Evolutionary conservation across 1,140 invertebrate genomes (phyloP).

Genomic region (Danaus plexippus): DNA sequence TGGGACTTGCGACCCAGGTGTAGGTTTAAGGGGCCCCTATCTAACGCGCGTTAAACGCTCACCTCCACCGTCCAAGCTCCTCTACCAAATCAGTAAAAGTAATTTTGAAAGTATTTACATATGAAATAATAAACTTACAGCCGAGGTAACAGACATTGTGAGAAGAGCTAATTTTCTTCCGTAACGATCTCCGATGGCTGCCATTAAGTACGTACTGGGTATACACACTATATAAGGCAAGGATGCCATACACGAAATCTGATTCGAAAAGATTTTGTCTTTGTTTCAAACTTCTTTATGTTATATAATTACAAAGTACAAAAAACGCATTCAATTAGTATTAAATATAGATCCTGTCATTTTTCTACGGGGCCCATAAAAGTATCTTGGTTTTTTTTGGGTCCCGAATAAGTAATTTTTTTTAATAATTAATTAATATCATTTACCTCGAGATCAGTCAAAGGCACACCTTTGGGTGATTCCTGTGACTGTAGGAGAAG

Average conservation of each 20-base stretch:
- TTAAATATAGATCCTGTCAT: no score
- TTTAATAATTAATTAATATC: conserved; percentile 1
- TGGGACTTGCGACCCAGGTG: no score
- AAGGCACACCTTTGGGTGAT: conserved; percentile 33
- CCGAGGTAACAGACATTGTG: conserved; percentile 30
- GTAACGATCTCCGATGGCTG: conserved; percentile 36
- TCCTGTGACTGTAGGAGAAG: conserved; percentile 42
- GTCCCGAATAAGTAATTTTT: background rate
- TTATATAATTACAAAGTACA: no score
- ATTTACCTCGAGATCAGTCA: conserved; percentile 44
- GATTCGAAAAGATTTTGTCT: background rate
- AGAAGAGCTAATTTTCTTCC: conserved; percentile 44
- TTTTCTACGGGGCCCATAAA: no score
- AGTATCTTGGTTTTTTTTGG: no score
- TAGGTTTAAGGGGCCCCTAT: no score
- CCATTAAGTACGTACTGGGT: conserved; percentile 35
- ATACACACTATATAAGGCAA: conserved; percentile 39
- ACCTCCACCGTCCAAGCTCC: no score
- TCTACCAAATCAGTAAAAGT: no score
- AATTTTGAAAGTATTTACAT: no score
- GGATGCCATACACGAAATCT: conserved; percentile 59
- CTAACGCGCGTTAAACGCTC: no score
- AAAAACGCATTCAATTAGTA: no score
- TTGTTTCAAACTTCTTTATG: no score
- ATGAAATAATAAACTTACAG: conserved; percentile 32